Evolutionary conservation across 2,888 invertebrate genomes (phyloP), one percentile per base, ranked within the genome.

Genomic region (Drosophila subsilvestris): DNA sequence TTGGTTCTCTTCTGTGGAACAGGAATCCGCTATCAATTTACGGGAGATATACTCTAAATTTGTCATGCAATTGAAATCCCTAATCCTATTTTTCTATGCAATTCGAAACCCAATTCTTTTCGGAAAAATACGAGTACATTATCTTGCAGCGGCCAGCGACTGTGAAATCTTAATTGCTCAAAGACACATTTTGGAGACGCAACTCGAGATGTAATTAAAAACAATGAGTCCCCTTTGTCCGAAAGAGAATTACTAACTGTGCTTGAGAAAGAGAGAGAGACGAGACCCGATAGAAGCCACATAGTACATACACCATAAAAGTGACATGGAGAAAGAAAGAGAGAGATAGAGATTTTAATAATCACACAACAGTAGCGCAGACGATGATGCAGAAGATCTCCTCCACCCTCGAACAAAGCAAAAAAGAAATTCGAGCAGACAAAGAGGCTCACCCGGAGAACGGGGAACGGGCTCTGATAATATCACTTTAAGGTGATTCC

Each of bases 401-500:
- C 25, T 29, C 62, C 57, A 17, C 63, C 50, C 50, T 49, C 20
- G 14, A 17, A 25, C 10, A 44, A 49, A 49, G 37, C 27, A 68
- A 55, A 55, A 55, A 43, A 48, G 63, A 63, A 80, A 82, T 70
- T 74, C 57, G 79, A 80, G 62, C 63, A 65, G 63, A 68, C 62
- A 62, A 60, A 53, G 62, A 61, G 65, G 59, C 59, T 61, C 76
- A 57, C 70, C 53, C 7, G 18, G 12, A 27, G 14, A 37, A 37
- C 66, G 17, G 63, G 63, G 72, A 75, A 80, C 77, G 71, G 68
- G 70, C 77, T 60, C 53, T 54, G 87, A 88, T 86, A 86, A 84
- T 82, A 86, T 86, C 84, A 42, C 70, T 71, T 70, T 78, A 84
- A 79, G 80, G 82, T 80, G 88, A 89, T 86, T 88, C 89, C 88